Percentiles rank a stretch among this genome's conserved stretches.
phyloP scores from a whole-genome alignment of 35 echinoderm and acorn worm species.

The Ptychodera flava region DNA sequence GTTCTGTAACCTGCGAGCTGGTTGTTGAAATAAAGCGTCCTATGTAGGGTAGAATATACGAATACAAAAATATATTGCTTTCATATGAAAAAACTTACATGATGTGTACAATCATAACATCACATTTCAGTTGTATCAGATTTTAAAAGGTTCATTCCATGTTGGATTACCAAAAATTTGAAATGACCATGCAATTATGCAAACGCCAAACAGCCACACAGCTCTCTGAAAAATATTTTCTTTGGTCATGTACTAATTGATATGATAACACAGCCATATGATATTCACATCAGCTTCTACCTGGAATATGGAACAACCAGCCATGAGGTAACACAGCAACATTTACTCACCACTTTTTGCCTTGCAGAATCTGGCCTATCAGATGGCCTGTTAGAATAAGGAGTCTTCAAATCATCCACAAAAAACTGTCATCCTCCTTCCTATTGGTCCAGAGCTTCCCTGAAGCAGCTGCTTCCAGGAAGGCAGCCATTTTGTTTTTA shows the following conservation, averaged over 20 bases:
- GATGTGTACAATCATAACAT: too few relatives aligned
- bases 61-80: background rate
- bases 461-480: constrained; percentile 87
- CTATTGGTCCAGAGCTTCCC: constrained; percentile 84
- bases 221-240: too few relatives aligned
- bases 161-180: too few relatives aligned
- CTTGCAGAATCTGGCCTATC: constrained; percentile 29
- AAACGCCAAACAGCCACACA: too few relatives aligned
- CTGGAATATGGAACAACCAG: background rate
- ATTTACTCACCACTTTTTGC: background rate
- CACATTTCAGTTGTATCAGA: too few relatives aligned
- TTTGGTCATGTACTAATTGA: too few relatives aligned
- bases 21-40: constrained; percentile 34
- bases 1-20: background rate
- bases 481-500: too few relatives aligned
- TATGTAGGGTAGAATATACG: background rate
- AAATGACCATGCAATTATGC: too few relatives aligned
- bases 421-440: constrained; percentile 38
- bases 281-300: too few relatives aligned
- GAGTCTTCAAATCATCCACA: background rate
- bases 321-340: background rate
- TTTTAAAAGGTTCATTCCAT: too few relatives aligned
- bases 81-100: too few relatives aligned
- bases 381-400: background rate
- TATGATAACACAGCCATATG: too few relatives aligned